Base-by-base conservation (phyloP, 2,113 vertebrate genomes). In the Empidonax alnorum region DNA sequence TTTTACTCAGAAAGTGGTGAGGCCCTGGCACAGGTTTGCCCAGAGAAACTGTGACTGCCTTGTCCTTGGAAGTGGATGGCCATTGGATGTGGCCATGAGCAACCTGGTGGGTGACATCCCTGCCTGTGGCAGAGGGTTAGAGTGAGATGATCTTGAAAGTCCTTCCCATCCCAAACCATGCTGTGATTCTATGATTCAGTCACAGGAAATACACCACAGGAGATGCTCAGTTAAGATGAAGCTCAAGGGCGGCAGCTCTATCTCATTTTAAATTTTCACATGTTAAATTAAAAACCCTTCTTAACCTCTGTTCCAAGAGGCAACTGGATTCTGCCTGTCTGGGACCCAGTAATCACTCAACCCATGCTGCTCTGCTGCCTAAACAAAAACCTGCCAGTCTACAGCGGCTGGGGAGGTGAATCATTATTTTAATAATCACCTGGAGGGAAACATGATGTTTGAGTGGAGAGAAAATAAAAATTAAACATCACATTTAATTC, bases 401-500 rank as follows among this genome's bases (percentile, higher is more conserved):
- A 58, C 4, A 69, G 59, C 65, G 86, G 50, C 52, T 77, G 42
- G 56, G 75, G 85, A 80, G 23, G 33, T 62, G 46, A 90, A 55
- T 59, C 63, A 63, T 47, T 79, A 79, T 85, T 94, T 80, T 52
- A 82, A 87, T 91, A 89, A 77, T 95, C 85, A 90, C 72, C 41
- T 85, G 28, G 72, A 94, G 46, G 69, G 69, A 85, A 88, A 88
- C 84, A 80, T 71, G 35, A 22, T 88, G 37, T 74, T 86, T 63
- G 68, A 95, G 47, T 84, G 56, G 72, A 90, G 61, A 87, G 52
- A 81, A 94, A 94, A 84, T 78, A 89, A 95, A 92, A 96, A 96
- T 72, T 94, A 97, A 89, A 37, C 58, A 87, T 86, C 84, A 59
- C 61, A 75, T 74, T 95, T 96, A 63, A 96, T 88, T 96, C 90